Percentiles rank a stretch among this genome's conserved stretches.
These are phyloP conservation scores for Thymelicus sylvestris DNA, from an alignment of 2,888 invertebrate genomes.

Conservation along the genomic window DNA sequence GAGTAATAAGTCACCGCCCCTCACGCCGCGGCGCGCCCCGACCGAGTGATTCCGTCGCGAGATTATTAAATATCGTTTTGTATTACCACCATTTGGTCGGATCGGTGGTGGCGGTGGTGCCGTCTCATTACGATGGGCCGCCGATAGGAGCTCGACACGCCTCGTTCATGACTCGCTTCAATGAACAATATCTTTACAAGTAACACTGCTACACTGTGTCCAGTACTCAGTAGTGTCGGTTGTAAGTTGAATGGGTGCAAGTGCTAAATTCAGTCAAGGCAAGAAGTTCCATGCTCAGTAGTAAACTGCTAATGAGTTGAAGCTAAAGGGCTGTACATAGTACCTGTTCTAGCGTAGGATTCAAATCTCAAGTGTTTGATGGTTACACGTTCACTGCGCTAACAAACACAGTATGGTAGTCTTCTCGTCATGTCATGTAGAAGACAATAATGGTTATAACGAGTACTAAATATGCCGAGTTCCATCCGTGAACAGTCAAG, in stretches of 20 bases:
- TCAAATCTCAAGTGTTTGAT: no score
- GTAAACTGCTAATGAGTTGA: no score
- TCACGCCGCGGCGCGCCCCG: background rate
- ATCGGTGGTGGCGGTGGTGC: background rate
- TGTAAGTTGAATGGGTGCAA: background rate
- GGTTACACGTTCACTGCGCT: no score
- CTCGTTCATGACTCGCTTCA: conserved; percentile 1
- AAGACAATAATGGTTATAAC: no score
- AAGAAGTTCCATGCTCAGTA: no score
- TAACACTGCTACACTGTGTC: background rate
- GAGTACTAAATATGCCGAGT: no score
- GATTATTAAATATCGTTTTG: conserved; percentile 4
- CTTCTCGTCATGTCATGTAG: no score
- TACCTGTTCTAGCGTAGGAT: no score
- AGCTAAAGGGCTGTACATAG: no score
- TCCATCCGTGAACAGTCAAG: no score
- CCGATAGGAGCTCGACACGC: background rate
- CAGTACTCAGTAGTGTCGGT: background rate
- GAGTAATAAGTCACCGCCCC: background rate
- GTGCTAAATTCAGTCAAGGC: background rate
- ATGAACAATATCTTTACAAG: background rate
- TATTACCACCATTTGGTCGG: background rate
- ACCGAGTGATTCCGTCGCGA: no score
- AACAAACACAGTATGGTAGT: no score
- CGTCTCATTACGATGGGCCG: background rate